Percentiles rank a stretch among this genome's conserved stretches.
Evolutionary conservation across 1,140 invertebrate genomes (phyloP).

Genomic region (Drosophila lacteicornis): DNA sequence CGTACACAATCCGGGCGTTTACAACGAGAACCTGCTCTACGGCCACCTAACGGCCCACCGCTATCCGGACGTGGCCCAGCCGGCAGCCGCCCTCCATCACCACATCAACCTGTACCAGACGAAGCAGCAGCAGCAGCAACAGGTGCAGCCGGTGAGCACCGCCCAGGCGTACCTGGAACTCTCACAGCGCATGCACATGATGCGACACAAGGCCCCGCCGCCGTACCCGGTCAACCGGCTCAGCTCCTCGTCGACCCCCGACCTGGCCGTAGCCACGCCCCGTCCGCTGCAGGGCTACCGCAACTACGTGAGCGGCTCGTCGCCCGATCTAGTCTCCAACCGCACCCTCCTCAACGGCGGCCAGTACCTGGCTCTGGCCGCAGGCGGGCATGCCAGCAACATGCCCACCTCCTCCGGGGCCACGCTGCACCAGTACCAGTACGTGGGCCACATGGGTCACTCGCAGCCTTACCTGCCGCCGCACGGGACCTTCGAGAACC

Average conservation of each 20-base stretch:
- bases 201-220: conserved; percentile 92
- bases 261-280: conserved; percentile 89
- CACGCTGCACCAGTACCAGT: conserved; percentile 80
- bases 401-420: conserved; percentile 71
- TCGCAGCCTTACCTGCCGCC: conserved; percentile 86
- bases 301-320: conserved; percentile 89
- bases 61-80: conserved; percentile 88
- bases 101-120: conserved; percentile 70
- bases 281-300: conserved; percentile 85
- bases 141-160: conserved; percentile 37
- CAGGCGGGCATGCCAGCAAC: conserved; percentile 57
- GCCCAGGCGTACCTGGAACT: conserved; percentile 73
- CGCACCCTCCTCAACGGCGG: conserved; percentile 86
- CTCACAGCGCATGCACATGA: conserved; percentile 86
- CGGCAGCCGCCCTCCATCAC: conserved; percentile 85
- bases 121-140: conserved; percentile 64
- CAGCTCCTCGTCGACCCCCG: conserved; percentile 92
- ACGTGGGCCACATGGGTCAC: conserved; percentile 84
- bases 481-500: conserved; percentile 90
- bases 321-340: conserved; percentile 91
- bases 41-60: conserved; percentile 76
- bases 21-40: conserved; percentile 64
- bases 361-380: conserved; percentile 54
- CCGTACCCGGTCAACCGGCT: conserved; percentile 91
- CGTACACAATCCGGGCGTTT: conserved; percentile 71